Evolutionary conservation across 2,113 vertebrate genomes (phyloP).

Genomic region (Fulica atra): DNA sequence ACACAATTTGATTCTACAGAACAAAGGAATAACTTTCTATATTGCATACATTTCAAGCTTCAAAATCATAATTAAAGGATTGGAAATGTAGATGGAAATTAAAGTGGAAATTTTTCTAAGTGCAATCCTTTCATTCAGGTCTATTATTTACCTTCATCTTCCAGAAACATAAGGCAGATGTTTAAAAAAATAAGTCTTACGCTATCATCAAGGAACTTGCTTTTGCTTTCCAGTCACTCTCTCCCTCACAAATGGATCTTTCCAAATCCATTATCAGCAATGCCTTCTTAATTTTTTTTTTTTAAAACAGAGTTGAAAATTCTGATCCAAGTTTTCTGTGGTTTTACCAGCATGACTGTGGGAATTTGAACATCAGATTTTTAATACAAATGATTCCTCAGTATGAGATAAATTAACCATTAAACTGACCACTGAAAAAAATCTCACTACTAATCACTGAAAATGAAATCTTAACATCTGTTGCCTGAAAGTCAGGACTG

Average conservation of each 20-base stretch:
- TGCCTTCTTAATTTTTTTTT: background rate
- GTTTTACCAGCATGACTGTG: background rate
- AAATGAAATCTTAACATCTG: background rate
- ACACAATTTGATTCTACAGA: conserved; percentile 44
- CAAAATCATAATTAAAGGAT: conserved; percentile 64
- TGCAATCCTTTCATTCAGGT: conserved; percentile 51
- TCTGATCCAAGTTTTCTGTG: background rate
- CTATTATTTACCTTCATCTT: conserved; percentile 49
- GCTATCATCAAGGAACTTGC: conserved; percentile 29
- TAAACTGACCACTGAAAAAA: background rate
- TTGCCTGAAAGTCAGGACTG: background rate
- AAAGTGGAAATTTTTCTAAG: conserved; percentile 46
- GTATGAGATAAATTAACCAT: background rate
- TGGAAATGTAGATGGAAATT: conserved; percentile 59
- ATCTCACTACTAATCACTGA: background rate
- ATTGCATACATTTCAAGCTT: conserved; percentile 38
- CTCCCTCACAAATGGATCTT: conserved; percentile 22
- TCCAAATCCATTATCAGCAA: conserved; percentile 44
- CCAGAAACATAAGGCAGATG: conserved; percentile 58
- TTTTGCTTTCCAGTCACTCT: conserved; percentile 4
- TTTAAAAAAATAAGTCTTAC: background rate
- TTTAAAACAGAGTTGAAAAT: background rate
- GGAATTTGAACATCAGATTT: background rate
- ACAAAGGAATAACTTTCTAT: conserved; percentile 51
- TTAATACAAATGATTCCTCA: background rate